Evolutionary conservation across 92 coral and sea anemone genomes (phyloP).

Genomic region (Palythoa grandiflora): DNA sequence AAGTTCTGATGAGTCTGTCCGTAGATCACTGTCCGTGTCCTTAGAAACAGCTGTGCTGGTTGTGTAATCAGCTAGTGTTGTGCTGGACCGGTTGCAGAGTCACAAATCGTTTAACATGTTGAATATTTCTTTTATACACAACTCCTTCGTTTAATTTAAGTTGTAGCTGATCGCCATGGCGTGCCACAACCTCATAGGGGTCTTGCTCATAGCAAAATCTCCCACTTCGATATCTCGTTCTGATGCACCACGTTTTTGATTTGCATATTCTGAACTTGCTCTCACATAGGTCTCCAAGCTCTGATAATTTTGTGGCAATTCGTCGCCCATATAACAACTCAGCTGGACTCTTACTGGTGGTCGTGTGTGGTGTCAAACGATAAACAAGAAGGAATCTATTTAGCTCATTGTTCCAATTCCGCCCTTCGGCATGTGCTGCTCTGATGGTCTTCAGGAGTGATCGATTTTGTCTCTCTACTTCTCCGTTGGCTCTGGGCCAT

Average conservation of each 20-base stretch:
- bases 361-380: slow-evolving; percentile 58
- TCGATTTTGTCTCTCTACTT: slow-evolving; percentile 48
- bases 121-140: slow-evolving; percentile 60
- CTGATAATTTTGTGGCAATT: not conserved
- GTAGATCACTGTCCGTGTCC: too few relatives aligned
- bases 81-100: too few relatives aligned
- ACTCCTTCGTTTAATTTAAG: slow-evolving; percentile 59
- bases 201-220: slow-evolving; percentile 1
- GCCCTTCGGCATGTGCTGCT: not conserved
- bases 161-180: slow-evolving; percentile 58
- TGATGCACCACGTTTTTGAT: slow-evolving; percentile 21
- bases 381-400: slow-evolving; percentile 57
- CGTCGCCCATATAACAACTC: slow-evolving; percentile 53
- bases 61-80: too few relatives aligned
- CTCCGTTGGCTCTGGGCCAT: slow-evolving; percentile 55
- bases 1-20: too few relatives aligned
- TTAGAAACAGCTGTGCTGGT: too few relatives aligned
- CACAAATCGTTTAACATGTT: slow-evolving; percentile 15
- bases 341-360: slow-evolving; percentile 64
- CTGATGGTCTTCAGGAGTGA: not conserved
- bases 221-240: slow-evolving; percentile 57
- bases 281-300: not conserved
- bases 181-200: slow-evolving; percentile 60
- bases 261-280: slow-evolving; percentile 50
- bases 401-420: slow-evolving; percentile 31